Percentiles rank a stretch among this genome's conserved stretches.
These are phyloP conservation scores for Harpagus bidentatus DNA, from an alignment of 2,113 vertebrate genomes.

Conservation along the genomic window DNA sequence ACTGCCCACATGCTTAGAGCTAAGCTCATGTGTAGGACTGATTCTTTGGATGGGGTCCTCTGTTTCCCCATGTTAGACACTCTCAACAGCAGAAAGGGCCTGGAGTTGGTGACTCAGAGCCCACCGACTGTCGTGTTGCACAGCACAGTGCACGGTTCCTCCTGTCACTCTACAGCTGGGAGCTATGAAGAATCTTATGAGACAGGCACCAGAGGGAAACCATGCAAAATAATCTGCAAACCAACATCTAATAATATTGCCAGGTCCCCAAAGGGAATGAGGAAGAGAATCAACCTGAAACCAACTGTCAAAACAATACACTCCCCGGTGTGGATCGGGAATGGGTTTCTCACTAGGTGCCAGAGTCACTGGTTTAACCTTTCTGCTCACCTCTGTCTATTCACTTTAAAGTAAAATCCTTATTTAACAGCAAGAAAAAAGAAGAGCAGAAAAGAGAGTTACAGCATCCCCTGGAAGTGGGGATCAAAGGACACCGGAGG, in stretches of 20 bases:
- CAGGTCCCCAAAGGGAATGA: neutral
- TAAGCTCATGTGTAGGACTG: neutral
- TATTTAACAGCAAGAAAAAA: neutral
- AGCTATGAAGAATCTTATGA: neutral
- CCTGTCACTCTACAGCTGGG: neutral
- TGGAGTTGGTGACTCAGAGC: neutral
- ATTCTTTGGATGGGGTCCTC: neutral
- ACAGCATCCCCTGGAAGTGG: neutral
- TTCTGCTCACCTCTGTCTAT: neutral
- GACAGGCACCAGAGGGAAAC: neutral
- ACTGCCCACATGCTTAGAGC: neutral
- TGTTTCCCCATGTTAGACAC: neutral
- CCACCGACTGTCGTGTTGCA: rapidly evolving
- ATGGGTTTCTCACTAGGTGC: neutral
- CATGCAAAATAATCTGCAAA: neutral
- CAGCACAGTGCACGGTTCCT: neutral
- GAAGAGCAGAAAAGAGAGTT: neutral
- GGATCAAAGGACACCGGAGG: neutral
- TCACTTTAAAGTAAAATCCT: neutral
- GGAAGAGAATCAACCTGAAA: conserved; percentile 9
- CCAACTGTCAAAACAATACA: conserved; percentile 1
- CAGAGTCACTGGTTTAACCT: neutral
- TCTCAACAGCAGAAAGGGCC: neutral
- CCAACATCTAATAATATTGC: neutral
- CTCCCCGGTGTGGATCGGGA: neutral